A percentile compares a stretch with the other conserved stretches of the same genome.
Evolutionary conservation across 2,113 vertebrate species (phyloP).

Genomic region (Microcebus murinus): DNA sequence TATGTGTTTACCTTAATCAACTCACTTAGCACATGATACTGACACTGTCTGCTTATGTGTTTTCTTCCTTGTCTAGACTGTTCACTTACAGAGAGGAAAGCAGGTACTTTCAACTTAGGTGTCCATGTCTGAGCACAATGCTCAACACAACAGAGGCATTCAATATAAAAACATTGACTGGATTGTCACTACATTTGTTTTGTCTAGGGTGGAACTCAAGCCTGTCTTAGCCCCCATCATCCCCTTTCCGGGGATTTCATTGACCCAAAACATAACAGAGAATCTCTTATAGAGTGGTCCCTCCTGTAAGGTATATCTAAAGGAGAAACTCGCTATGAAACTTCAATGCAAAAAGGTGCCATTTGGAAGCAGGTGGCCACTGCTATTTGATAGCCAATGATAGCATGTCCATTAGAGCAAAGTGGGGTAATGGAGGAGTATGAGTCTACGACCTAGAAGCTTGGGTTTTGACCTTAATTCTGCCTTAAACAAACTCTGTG

Average conservation of each 20-base stretch:
- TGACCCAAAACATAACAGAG: not conserved
- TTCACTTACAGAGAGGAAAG: not conserved
- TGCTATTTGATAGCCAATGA: slow-evolving; percentile 5
- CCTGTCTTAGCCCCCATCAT: not conserved
- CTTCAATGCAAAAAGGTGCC: not conserved
- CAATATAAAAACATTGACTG: not conserved
- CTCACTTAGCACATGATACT: not conserved
- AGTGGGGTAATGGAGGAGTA: not conserved
- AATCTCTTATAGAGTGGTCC: not conserved
- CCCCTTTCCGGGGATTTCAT: not conserved
- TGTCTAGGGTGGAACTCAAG: not conserved
- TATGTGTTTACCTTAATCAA: slow-evolving; percentile 9
- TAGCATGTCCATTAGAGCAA: not conserved
- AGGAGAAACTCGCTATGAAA: slow-evolving; percentile 15
- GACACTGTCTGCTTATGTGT: slow-evolving; percentile 21
- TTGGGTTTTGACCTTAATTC: slow-evolving; percentile 54
- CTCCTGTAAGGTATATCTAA: slow-evolving; percentile 17
- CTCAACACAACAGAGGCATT: not conserved
- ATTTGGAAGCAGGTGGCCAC: not conserved
- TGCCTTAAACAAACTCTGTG: not conserved
- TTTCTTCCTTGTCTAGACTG: slow-evolving; percentile 6
- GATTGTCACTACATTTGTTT: slow-evolving; percentile 39
- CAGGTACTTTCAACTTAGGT: slow-evolving; percentile 29
- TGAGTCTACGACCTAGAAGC: slow-evolving; percentile 9
- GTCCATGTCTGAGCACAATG: not conserved